Percentiles rank a stretch among this genome's conserved stretches.
Evolutionary conservation across 2,888 invertebrate species (phyloP).

Genomic region (Platycheirus albimanus): DNA sequence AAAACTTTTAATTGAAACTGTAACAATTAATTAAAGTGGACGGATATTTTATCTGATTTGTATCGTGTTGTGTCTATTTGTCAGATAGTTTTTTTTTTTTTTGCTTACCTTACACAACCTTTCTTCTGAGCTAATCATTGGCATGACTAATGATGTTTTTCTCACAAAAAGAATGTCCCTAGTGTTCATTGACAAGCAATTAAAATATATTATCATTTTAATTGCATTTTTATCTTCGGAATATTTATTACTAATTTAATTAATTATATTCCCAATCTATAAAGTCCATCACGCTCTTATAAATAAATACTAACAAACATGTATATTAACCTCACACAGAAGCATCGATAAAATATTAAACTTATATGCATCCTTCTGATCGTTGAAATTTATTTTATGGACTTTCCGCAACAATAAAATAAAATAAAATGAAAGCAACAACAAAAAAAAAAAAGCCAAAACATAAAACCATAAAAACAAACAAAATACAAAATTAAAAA

Average conservation of each 20-base stretch:
- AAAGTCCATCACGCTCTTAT: neutral
- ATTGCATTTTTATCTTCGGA: slow-evolving; percentile 10
- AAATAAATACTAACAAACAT: slow-evolving; percentile 2
- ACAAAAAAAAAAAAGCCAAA: neutral
- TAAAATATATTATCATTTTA: slow-evolving; percentile 14
- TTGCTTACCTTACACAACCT: too few relatives aligned
- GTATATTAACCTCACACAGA: slow-evolving; percentile 16
- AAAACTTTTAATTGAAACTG: too few relatives aligned
- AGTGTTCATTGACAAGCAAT: slow-evolving; percentile 4
- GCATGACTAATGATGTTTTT: too few relatives aligned
- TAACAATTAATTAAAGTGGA: too few relatives aligned
- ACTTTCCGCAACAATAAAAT: slow-evolving; percentile 26
- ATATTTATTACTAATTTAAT: slow-evolving; percentile 3
- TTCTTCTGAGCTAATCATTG: too few relatives aligned
- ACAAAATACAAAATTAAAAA: slow-evolving; percentile 19
- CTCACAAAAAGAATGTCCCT: too few relatives aligned
- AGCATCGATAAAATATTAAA: slow-evolving; percentile 19
- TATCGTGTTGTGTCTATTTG: too few relatives aligned
- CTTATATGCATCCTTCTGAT: slow-evolving; percentile 1
- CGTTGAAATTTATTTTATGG: slow-evolving; percentile 21
- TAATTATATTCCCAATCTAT: slow-evolving; percentile 1
- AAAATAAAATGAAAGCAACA: neutral
- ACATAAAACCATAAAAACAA: neutral
- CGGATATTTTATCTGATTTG: too few relatives aligned
- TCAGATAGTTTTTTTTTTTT: too few relatives aligned